Evolutionary conservation across 2,797 vertebrate species (phyloP).

Genomic region (Poecile montanus): DNA sequence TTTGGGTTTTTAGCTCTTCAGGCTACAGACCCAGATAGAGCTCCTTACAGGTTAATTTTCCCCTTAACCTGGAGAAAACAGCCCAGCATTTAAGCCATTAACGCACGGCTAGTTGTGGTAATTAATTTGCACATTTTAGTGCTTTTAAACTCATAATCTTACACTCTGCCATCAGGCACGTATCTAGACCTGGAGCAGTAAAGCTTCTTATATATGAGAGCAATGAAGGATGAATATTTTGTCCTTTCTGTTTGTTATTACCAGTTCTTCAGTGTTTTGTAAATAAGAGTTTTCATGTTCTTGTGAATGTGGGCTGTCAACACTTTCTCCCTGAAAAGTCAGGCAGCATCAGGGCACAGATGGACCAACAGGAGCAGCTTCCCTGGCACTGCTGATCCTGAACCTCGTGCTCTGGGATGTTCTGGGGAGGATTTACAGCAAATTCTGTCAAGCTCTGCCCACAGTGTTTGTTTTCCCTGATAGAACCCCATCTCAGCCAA

Average conservation of each 20-base stretch:
- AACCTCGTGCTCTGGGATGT: fast-evolving
- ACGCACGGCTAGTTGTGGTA: not conserved
- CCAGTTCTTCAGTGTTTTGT: not conserved
- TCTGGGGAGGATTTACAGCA: not conserved
- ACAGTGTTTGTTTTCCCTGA: not conserved
- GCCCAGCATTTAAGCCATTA: not conserved
- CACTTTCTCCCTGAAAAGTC: not conserved
- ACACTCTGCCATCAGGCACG: not conserved
- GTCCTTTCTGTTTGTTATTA: not conserved
- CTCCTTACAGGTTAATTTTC: not conserved
- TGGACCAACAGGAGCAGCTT: not conserved
- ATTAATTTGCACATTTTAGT: conserved; percentile 62
- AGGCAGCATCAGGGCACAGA: not conserved
- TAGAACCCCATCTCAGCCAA: fast-evolving
- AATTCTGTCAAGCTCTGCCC: not conserved
- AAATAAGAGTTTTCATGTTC: not conserved
- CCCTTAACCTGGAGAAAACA: not conserved
- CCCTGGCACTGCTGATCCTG: not conserved
- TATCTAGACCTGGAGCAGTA: not conserved
- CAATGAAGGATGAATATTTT: not conserved
- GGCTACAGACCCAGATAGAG: not conserved
- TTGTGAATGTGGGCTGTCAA: not conserved
- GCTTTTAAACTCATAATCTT: conserved; percentile 53
- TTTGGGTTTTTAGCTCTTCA: not conserved
- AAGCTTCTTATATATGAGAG: not conserved